These are phyloP conservation scores for Paraplagusia blochii DNA, from an alignment of 2,113 vertebrate species.

Conservation along the genomic window DNA sequence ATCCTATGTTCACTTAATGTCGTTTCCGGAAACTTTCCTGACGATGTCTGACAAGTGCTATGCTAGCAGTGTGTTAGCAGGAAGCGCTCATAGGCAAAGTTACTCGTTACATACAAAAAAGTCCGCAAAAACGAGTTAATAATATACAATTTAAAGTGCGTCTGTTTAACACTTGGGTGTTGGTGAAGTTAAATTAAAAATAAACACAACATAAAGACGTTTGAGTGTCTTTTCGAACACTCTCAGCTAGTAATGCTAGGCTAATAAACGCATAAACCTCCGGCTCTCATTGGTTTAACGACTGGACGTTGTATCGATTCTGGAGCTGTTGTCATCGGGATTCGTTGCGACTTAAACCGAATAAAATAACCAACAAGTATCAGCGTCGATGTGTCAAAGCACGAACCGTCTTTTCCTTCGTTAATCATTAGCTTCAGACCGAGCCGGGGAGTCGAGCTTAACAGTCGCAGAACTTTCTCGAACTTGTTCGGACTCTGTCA, in stretches of 20 bases:
- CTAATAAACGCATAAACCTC: conserved; percentile 13
- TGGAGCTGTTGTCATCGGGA: not conserved
- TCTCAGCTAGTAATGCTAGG: conserved; percentile 39
- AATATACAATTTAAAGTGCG: no score
- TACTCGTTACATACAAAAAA: not conserved
- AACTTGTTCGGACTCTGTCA: not conserved
- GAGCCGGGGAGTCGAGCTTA: conserved; percentile 46
- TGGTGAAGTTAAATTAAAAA: not conserved
- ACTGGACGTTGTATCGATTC: not conserved
- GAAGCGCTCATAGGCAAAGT: conserved; percentile 12
- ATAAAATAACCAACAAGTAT: not conserved
- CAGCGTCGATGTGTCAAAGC: not conserved
- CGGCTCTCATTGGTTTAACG: not conserved
- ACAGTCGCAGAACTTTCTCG: not conserved
- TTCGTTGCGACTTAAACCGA: not conserved
- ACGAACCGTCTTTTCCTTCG: conserved; percentile 22
- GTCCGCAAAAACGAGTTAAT: no score
- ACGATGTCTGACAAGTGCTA: conserved; percentile 18
- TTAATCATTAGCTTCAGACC: conserved; percentile 40
- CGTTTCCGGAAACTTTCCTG: not conserved
- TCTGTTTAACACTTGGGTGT: not conserved
- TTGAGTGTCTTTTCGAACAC: conserved; percentile 12
- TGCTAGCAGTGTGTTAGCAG: conserved; percentile 46
- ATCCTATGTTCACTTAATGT: not conserved
- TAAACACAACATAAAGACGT: not conserved